Conservation (phyloP, 2,113 vertebrate species). For the Ploceus nigricollis region DNA sequence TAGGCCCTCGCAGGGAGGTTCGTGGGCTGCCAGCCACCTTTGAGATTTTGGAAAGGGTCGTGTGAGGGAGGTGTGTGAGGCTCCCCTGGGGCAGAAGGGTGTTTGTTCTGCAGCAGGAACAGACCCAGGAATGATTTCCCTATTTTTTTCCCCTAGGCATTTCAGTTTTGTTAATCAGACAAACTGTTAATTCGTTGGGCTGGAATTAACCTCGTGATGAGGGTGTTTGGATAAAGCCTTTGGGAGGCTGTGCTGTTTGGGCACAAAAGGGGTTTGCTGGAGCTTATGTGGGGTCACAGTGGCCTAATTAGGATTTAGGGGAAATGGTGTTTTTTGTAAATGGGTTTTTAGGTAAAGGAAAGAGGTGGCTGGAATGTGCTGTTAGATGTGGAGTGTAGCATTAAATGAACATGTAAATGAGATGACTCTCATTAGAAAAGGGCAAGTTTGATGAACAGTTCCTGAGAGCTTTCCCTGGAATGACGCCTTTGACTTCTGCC, state of each 20-base stretch:
- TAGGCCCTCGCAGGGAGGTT: fast-evolving
- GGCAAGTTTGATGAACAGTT: slow-evolving; percentile 38
- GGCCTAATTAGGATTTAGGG: neutral
- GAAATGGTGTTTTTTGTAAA: neutral
- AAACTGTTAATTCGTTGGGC: neutral
- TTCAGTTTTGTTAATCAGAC: neutral
- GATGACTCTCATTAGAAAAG: slow-evolving; percentile 48
- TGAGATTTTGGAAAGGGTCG: neutral
- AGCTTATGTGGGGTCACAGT: slow-evolving; percentile 8
- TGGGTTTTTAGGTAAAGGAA: neutral
- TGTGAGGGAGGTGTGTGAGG: neutral
- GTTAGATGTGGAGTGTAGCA: neutral
- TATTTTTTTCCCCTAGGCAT: neutral
- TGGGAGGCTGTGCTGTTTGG: neutral
- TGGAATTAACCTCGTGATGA: slow-evolving; percentile 20
- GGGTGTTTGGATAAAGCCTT: slow-evolving; percentile 13
- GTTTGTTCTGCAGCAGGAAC: neutral
- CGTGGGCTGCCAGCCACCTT: neutral
- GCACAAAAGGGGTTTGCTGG: neutral
- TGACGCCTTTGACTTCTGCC: slow-evolving; percentile 5
- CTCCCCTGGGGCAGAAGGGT: neutral
- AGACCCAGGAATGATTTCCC: slow-evolving; percentile 14
- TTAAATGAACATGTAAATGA: slow-evolving; percentile 50
- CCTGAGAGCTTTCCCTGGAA: slow-evolving; percentile 41
- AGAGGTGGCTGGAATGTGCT: neutral